Evolutionary conservation across 2,113 vertebrate genomes (phyloP).

Genomic region (Gymnogyps californianus): DNA sequence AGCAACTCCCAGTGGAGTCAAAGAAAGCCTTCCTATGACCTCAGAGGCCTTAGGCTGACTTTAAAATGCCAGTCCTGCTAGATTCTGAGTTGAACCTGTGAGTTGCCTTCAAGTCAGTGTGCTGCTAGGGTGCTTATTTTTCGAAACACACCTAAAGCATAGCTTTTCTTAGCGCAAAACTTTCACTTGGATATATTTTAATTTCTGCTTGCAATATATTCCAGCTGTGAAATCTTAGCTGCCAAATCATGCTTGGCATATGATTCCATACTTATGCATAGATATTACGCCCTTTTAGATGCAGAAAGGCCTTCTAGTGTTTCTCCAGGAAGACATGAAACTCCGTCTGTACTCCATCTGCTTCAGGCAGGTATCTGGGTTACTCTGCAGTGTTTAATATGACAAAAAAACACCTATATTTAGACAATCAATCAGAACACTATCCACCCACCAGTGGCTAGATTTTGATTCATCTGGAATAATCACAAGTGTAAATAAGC

Average conservation of each 20-base stretch:
- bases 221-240: background rate
- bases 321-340: background rate
- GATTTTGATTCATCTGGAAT: background rate
- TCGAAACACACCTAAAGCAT: background rate
- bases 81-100: background rate
- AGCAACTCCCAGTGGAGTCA: background rate
- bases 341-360: background rate
- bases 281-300: background rate
- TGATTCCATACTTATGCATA: background rate
- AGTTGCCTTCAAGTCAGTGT: background rate
- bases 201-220: background rate
- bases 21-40: background rate
- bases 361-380: background rate
- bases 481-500: background rate
- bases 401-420: background rate
- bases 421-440: background rate
- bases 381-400: background rate
- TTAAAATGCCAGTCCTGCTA: background rate
- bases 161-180: background rate
- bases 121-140: background rate
- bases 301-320: background rate
- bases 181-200: background rate
- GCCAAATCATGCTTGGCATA: background rate
- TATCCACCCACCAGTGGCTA: background rate
- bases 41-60: background rate